A percentile compares a stretch with the other conserved stretches of the same genome.
Evolutionary conservation across 1,140 invertebrate species (phyloP).

Genomic region (Asbolus verrucosus): DNA sequence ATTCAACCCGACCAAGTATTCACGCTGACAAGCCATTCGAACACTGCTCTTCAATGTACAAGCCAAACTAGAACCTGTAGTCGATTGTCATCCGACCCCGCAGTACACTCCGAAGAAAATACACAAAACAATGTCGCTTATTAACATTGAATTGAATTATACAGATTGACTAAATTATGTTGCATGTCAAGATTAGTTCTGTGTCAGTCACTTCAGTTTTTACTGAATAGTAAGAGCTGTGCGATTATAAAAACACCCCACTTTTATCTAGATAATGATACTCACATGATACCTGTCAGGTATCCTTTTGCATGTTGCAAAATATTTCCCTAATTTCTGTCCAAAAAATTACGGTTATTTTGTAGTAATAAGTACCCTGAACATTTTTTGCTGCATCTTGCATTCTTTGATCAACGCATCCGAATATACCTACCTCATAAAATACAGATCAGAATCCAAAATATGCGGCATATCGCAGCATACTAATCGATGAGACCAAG

Average conservation of each 20-base stretch:
- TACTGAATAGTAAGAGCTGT: background rate
- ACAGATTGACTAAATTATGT: conserved; percentile 14
- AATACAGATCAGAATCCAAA: too few relatives aligned
- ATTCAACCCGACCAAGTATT: conserved; percentile 18
- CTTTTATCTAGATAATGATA: conserved; percentile 6
- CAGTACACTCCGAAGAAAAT: conserved; percentile 27
- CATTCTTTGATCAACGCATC: too few relatives aligned
- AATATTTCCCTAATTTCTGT: conserved; percentile 2
- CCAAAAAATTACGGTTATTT: conserved; percentile 27
- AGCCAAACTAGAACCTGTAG: conserved; percentile 3
- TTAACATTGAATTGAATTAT: conserved; percentile 46
- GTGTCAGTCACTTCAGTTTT: background rate
- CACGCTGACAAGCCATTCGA: conserved; percentile 22
- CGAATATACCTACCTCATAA: too few relatives aligned
- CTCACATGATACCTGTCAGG: background rate
- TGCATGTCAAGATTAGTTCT: background rate
- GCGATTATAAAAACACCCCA: background rate
- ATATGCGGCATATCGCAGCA: too few relatives aligned
- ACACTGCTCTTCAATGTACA: conserved; percentile 12
- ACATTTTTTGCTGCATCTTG: conserved; percentile 17
- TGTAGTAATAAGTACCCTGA: conserved; percentile 11
- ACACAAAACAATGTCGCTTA: conserved; percentile 12
- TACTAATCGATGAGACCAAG: too few relatives aligned
- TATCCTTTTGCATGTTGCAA: background rate
- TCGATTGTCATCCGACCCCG: background rate